Conservation (phyloP, 2,797 vertebrate genomes). For the Cirrhinus molitorella region DNA sequence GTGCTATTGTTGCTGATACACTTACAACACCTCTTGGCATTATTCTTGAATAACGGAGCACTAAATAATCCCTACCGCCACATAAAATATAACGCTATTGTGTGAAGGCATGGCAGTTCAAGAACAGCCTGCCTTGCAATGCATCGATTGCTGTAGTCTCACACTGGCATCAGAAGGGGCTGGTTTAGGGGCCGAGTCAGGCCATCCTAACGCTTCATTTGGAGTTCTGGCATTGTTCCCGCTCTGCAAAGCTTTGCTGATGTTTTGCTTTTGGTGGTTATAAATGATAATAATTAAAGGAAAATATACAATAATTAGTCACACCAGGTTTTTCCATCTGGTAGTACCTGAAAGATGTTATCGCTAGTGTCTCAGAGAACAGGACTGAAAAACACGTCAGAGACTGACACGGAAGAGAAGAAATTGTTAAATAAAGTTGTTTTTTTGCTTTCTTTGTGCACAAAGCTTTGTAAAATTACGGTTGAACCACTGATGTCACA, state of each 20-base stretch:
- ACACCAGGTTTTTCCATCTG: constrained; percentile 92
- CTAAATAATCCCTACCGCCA: constrained; percentile 21
- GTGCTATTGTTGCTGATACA: constrained; percentile 23
- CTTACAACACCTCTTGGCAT: constrained; percentile 27
- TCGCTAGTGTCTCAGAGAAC: constrained; percentile 67
- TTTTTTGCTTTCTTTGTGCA: no score
- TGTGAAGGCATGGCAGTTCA: background rate
- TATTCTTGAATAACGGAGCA: constrained; percentile 15
- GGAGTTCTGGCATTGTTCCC: constrained; percentile 74
- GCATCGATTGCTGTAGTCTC: constrained; percentile 25
- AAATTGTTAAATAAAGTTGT: no score
- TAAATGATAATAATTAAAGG: constrained; percentile 93
- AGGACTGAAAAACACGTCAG: background rate
- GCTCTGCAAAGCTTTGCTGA: constrained; percentile 77
- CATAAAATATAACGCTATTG: constrained; percentile 32
- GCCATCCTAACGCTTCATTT: constrained; percentile 57
- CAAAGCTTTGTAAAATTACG: no score
- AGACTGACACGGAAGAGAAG: no score
- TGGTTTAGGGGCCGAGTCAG: constrained; percentile 28
- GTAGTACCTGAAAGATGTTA: constrained; percentile 79
- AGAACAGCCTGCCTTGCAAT: constrained; percentile 30
- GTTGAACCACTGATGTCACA: no score
- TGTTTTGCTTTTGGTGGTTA: constrained; percentile 86
- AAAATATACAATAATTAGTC: constrained; percentile 93
- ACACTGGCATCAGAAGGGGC: constrained; percentile 21